Evolutionary conservation across 2,113 vertebrate species (phyloP).

Genomic region (Oreocharis arfaki): DNA sequence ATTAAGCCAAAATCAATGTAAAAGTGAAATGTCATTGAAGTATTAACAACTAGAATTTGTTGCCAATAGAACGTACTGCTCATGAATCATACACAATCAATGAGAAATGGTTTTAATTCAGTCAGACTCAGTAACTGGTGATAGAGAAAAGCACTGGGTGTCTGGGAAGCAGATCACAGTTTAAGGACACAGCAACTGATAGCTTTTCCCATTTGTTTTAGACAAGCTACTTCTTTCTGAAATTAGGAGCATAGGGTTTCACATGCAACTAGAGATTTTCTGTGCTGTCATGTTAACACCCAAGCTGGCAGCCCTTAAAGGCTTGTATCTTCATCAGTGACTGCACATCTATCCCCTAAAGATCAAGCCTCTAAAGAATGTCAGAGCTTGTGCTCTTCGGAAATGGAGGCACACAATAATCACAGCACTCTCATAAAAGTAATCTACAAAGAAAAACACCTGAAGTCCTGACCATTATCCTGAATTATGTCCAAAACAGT

Average conservation of each 20-base stretch:
- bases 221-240: background rate
- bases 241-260: background rate
- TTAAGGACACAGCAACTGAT: background rate
- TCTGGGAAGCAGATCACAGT: background rate
- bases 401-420: background rate
- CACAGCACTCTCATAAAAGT: background rate
- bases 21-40: slow-evolving; percentile 10
- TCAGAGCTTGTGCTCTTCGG: background rate
- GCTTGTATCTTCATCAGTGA: background rate
- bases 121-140: background rate
- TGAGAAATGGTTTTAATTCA: background rate
- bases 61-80: background rate
- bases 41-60: slow-evolving; percentile 12
- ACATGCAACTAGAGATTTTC: background rate
- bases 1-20: slow-evolving; percentile 30
- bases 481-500: background rate
- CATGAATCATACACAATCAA: background rate
- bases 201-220: background rate
- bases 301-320: background rate
- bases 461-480: background rate
- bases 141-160: background rate
- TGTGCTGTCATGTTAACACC: background rate
- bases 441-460: background rate
- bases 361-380: background rate
- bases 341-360: background rate